Evolutionary conservation across 2,888 invertebrate genomes (phyloP), one percentile per base, ranked within the genome.

Genomic region (Lithophane ornitopus): DNA sequence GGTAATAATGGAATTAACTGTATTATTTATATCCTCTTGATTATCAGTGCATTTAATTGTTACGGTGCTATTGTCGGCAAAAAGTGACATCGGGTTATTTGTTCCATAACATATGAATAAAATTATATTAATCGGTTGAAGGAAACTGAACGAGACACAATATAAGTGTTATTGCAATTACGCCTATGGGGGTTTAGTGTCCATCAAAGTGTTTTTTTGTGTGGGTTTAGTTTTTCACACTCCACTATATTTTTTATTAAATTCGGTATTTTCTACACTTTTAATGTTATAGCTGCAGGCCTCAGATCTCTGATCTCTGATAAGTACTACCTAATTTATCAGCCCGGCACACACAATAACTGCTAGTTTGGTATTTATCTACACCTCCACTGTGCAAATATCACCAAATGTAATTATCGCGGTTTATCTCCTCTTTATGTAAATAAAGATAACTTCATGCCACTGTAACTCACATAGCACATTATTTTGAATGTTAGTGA

Each of bases 381-480:
- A 52, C 56, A 52, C 14, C 61, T 67, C 19, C 41, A 46, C 63
- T 70, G 28, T 69, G 62, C 59, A 80, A 72, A 82, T 80, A 83
- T 76, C 28, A 67, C 62, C 67, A 52, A 70, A 80, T 65, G 54
- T 73, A 84, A 82, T 84, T 76, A 84, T 80, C 84, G 14, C 52
- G 68, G 34, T 83, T 78, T 84, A 82, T 76, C 84, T 82, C 56
- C 63, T 76, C 46, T 58, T 2, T 44, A 63, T 7, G 69, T 70
- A 82, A 83, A 83, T 76, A 82, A 14, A 78, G 82, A 82, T 74
- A 74, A 73, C 49, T 70, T 70, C n/a, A 68, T 28, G 70, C 74
- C 66, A 62, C 73, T 41, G 74, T 67, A 62, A 72, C 56, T 28
- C 11, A 34, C 46, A 34, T 34, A 80, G 11, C 26, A 26, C n/a